Conservation (phyloP, 2,888 invertebrate genomes). For the Eupithecia inturbata region DNA sequence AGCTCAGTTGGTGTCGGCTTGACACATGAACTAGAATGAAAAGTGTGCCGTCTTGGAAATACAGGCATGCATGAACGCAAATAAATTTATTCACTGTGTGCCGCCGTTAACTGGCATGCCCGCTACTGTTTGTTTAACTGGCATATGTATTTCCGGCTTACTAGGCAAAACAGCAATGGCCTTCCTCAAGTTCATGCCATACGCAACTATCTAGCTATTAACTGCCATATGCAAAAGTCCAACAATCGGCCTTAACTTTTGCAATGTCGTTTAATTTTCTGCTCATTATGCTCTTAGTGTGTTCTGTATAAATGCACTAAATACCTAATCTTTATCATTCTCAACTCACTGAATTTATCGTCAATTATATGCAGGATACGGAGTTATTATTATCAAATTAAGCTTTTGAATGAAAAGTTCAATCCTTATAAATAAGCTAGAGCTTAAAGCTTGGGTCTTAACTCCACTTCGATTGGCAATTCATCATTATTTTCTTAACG, state of each 20-base stretch:
- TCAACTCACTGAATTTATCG: not conserved
- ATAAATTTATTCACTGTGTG: no score
- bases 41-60: no score
- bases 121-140: no score
- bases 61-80: no score
- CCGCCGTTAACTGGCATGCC: no score
- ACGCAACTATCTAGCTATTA: not conserved
- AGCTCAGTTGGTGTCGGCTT: no score
- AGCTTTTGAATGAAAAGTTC: not conserved
- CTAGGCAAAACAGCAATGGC: not conserved
- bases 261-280: not conserved
- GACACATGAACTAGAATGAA: no score
- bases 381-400: not conserved
- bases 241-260: not conserved
- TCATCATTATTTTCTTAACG: conserved; percentile 3
- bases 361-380: not conserved
- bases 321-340: not conserved
- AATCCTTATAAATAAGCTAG: not conserved
- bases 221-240: not conserved
- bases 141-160: no score
- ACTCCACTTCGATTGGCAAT: not conserved
- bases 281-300: not conserved
- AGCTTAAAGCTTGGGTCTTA: not conserved
- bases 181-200: not conserved
- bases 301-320: not conserved